Conservation (phyloP, 92 coral and sea anemone species). For the Umimayanthus chanpuru region DNA sequence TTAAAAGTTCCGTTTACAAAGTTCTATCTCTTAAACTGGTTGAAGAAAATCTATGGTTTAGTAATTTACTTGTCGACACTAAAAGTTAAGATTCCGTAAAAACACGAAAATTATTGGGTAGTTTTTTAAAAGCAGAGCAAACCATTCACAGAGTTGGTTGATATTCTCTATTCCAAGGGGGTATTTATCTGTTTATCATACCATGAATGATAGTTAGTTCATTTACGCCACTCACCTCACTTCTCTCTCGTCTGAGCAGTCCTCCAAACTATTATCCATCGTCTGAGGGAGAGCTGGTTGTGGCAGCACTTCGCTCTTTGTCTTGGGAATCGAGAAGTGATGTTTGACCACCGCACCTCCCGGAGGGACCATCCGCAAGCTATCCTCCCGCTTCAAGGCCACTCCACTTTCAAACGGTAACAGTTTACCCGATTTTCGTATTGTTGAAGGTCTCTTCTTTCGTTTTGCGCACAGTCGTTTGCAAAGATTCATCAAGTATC, state of each 20-base stretch:
- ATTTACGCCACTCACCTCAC: slow-evolving; percentile 58
- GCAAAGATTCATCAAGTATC: slow-evolving; percentile 70
- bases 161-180: too few species aligned
- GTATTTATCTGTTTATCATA: background rate
- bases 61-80: too few species aligned
- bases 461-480: slow-evolving; percentile 54
- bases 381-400: slow-evolving; percentile 40
- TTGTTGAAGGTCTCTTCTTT: slow-evolving; percentile 46
- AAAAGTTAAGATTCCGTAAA: too few species aligned
- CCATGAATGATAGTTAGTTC: too few species aligned
- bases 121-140: too few species aligned
- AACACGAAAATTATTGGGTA: too few species aligned
- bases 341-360: slow-evolving; percentile 49
- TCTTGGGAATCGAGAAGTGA: slow-evolving; percentile 78
- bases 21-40: too few species aligned
- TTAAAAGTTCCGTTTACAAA: too few species aligned
- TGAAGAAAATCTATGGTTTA: too few species aligned
- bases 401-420: background rate
- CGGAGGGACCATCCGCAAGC: background rate
- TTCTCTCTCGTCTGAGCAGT: slow-evolving; percentile 57
- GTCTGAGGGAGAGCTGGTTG: slow-evolving; percentile 77
- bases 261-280: slow-evolving; percentile 47
- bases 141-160: too few species aligned
- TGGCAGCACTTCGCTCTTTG: slow-evolving; percentile 60
- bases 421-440: slow-evolving; percentile 21